Percentiles rank a stretch among this genome's conserved stretches.
Conservation (phyloP, 1,140 invertebrate genomes). For the Periplaneta americana region DNA sequence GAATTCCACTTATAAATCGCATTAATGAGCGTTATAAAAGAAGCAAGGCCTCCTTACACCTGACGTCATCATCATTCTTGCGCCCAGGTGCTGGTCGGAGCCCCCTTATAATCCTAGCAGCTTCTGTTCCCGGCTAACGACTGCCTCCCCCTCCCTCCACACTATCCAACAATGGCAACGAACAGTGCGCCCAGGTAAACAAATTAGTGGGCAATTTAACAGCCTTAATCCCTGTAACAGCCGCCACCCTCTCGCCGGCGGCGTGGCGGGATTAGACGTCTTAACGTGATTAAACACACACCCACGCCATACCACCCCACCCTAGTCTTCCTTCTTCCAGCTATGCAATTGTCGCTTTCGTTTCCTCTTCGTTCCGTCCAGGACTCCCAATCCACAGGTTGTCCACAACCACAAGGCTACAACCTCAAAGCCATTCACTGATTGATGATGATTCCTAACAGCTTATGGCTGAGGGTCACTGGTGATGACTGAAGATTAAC, state of each 20-base stretch:
- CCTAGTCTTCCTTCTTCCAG: not conserved
- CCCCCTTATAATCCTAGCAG: not conserved
- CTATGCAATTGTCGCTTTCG: not conserved
- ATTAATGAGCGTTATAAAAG: not conserved
- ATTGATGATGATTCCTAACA: too few species aligned
- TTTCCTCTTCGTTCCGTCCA: not conserved
- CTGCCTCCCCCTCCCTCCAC: not conserved
- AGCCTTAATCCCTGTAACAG: not conserved
- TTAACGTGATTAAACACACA: conserved; percentile 6
- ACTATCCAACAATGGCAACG: not conserved
- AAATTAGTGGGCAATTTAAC: conserved; percentile 10
- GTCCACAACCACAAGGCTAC: not conserved
- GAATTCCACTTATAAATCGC: not conserved
- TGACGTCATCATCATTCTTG: not conserved
- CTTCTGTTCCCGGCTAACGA: not conserved
- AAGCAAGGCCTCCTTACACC: not conserved
- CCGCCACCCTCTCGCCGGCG: not conserved
- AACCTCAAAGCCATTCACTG: too few species aligned
- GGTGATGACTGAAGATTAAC: too few species aligned
- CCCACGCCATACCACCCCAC: not conserved
- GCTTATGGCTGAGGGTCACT: too few species aligned
- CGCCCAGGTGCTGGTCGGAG: not conserved
- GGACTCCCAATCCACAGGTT: not conserved
- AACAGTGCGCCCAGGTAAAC: conserved; percentile 1
- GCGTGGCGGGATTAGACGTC: not conserved